Percentiles rank a stretch among this genome's conserved stretches.
Evolutionary conservation across 1,140 invertebrate genomes (phyloP).

Genomic region (Aphaenogaster rudis): DNA sequence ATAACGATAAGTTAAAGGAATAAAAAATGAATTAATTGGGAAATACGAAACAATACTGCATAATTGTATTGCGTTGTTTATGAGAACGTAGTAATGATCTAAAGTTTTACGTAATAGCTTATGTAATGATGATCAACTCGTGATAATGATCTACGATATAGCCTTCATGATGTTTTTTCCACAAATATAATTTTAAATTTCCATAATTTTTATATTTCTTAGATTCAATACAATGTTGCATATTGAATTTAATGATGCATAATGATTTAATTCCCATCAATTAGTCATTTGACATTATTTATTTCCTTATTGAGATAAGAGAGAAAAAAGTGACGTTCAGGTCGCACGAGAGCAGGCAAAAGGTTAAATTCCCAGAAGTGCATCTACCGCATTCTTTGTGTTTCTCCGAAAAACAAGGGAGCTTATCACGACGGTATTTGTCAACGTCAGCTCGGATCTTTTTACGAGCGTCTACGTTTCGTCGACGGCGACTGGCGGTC

Average conservation of each 20-base stretch:
- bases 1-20: not conserved
- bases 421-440: slow-evolving; percentile 31
- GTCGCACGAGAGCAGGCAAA: not conserved
- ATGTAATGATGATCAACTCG: not conserved
- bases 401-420: not conserved
- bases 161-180: not conserved
- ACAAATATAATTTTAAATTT: not conserved
- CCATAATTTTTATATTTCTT: not conserved
- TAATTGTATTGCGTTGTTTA: not conserved
- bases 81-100: not conserved
- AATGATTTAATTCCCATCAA: not conserved
- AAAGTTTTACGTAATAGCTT: slow-evolving; percentile 10
- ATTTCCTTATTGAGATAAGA: not conserved
- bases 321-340: not conserved
- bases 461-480: not conserved
- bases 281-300: not conserved
- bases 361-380: not conserved
- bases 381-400: not conserved
- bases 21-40: not conserved
- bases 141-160: slow-evolving; percentile 1
- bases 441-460: slow-evolving; percentile 32
- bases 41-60: not conserved
- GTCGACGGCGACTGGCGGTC: not conserved
- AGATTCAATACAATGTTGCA: not conserved
- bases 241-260: not conserved